Base-by-base conservation (phyloP, 2,797 vertebrate species). In the Poecilia gillii region DNA sequence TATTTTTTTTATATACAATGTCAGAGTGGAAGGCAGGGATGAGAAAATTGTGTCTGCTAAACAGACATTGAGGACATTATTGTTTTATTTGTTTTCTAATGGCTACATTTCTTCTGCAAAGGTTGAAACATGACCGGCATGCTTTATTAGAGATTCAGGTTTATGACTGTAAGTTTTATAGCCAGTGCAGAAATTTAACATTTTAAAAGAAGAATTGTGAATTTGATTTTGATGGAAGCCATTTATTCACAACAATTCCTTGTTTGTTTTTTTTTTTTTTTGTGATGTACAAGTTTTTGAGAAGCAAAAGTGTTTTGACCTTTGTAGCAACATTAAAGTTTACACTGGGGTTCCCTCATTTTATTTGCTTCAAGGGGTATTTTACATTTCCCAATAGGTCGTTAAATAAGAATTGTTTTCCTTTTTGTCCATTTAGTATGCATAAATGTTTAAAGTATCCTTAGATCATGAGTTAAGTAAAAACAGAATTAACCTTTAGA, bases 111-210 rank as follows among this genome's bases (percentile, higher is more conserved):
- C 12, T 7, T 11, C n/a, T 70, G 41, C 41, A 47, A 49, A 73
- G 53, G 43, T 49, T n/a, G 72, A 7, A 53, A 23, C 55, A 28
- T 53, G 39, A 72, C 39, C 1, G 18, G 9, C 45, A 33, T 55
- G 64, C n/a, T 33, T 45, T 8, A 23, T 72, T 68, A 36, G 12
- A 49, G 55, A 20, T 2, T 20, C 43, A n/a, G 12, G 2, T 78
- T 33, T 2, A 41, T 79, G 49, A 74, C 9, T n/a, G 6, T 8
- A 2, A 11, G 20, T 72, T 78, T 9, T 45, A 57, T 2, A 14
- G 4, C 5, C 66, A 78, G 72, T 64, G 23, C 51, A 62, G 74
- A 76, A 73, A 28, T 41, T 49, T 73, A 3, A 46, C 41, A 28
- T 31, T 73, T 31, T 31, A 51, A 55, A 47, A 7, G 9, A 41